Conservation (phyloP, 2,888 invertebrate species). For the Cheilosia vulpina region DNA sequence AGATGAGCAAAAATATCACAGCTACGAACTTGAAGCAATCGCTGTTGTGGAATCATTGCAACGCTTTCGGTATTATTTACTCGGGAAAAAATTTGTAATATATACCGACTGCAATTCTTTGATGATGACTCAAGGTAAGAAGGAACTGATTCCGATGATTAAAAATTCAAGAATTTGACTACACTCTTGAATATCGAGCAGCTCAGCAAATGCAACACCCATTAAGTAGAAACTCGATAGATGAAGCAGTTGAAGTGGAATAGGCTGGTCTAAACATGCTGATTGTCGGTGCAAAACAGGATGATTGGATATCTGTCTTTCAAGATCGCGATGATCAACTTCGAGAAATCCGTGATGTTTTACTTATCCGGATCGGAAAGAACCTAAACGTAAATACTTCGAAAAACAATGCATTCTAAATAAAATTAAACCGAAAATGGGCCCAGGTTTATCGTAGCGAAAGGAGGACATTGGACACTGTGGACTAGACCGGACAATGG, state of each 20-base stretch:
- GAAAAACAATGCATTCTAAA: too few relatives aligned
- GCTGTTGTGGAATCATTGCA: slow-evolving; percentile 69
- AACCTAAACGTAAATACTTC: neutral
- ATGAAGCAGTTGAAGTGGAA: too few relatives aligned
- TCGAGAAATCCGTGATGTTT: neutral
- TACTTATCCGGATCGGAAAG: neutral
- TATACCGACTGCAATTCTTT: too few relatives aligned
- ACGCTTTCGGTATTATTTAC: too few relatives aligned
- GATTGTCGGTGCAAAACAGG: too few relatives aligned
- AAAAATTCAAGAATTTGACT: slow-evolving; percentile 68
- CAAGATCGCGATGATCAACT: neutral
- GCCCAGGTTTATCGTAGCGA: slow-evolving; percentile 8
- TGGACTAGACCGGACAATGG: neutral
- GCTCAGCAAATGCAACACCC: too few relatives aligned
- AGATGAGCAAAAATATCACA: slow-evolving; percentile 18
- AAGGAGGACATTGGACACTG: slow-evolving; percentile 9
- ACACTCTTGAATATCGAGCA: slow-evolving; percentile 65
- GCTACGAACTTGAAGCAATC: slow-evolving; percentile 57
- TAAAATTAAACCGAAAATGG: neutral
- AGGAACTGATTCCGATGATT: too few relatives aligned
- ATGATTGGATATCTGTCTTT: too few relatives aligned
- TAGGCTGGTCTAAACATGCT: too few relatives aligned
- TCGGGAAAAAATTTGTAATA: too few relatives aligned
- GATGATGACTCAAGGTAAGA: too few relatives aligned
- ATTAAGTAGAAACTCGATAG: too few relatives aligned